Evolutionary conservation across 2,113 vertebrate species (phyloP).

Genomic region (Okapia johnstoni): DNA sequence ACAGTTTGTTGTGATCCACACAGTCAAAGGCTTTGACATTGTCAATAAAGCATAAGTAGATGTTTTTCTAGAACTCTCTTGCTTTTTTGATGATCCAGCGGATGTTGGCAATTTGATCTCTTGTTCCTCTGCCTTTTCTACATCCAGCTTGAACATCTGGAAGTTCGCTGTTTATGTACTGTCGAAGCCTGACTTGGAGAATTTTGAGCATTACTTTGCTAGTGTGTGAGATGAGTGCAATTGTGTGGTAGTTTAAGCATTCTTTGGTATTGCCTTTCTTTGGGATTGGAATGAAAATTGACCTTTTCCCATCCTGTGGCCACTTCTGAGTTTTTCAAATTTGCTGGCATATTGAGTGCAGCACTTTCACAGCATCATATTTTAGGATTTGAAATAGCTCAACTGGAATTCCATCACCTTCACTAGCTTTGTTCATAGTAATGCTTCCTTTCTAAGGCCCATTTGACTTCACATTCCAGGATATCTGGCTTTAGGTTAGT

Average conservation of each 20-base stretch:
- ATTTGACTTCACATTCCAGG: not conserved
- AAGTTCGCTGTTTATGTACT: not conserved
- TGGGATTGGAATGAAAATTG: not conserved
- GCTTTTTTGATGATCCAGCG: fast-evolving
- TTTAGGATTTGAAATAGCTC: not conserved
- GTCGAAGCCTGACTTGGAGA: not conserved
- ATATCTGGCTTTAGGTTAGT: not conserved
- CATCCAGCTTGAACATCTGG: not conserved
- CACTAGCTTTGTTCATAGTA: not conserved
- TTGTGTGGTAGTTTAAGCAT: not conserved
- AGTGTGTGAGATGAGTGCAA: not conserved
- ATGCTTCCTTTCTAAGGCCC: not conserved
- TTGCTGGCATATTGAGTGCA: not conserved
- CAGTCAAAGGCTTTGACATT: not conserved
- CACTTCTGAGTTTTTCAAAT: not conserved
- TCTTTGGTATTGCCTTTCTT: not conserved
- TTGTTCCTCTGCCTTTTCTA: not conserved
- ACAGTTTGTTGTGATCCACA: not conserved
- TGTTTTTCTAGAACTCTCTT: not conserved
- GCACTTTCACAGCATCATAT: not conserved
- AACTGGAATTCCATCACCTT: not conserved
- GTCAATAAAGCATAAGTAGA: not conserved
- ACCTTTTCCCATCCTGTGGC: not conserved
- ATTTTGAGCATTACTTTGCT: not conserved
- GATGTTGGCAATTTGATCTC: not conserved